A percentile compares a stretch with the other conserved stretches of the same genome.
phyloP scores from a whole-genome alignment of 2,113 vertebrate genomes.

The Halichoeres trimaculatus region DNA sequence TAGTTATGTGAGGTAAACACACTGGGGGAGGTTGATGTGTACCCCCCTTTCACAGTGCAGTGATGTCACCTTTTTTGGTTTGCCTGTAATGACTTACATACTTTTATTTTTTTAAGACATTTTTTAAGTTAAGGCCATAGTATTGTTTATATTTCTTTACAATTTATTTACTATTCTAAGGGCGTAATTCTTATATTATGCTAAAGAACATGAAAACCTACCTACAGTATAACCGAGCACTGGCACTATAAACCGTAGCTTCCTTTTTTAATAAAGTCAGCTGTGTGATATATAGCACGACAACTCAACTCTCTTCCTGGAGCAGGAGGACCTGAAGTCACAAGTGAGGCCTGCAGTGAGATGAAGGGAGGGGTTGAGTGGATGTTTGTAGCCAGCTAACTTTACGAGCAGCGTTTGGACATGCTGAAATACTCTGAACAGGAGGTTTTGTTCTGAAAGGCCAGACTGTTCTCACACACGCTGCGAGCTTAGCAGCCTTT shows the following conservation, averaged over 20 bases:
- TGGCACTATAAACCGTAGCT: too few relatives aligned
- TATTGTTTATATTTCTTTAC: too few relatives aligned
- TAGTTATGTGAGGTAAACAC: too few relatives aligned
- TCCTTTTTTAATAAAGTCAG: too few relatives aligned
- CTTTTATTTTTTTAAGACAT: not conserved
- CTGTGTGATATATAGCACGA: constrained; percentile 11
- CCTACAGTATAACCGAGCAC: constrained; percentile 4
- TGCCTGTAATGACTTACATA: too few relatives aligned
- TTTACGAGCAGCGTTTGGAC: constrained; percentile 71
- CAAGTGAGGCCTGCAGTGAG: constrained; percentile 30
- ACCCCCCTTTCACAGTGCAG: too few relatives aligned
- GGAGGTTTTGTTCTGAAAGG: constrained; percentile 78
- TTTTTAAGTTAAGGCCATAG: not conserved
- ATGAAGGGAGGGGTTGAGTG: constrained; percentile 35
- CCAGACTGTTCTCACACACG: constrained; percentile 79
- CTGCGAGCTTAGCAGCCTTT: constrained; percentile 48
- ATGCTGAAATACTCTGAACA: constrained; percentile 74
- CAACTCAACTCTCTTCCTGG: constrained; percentile 13
- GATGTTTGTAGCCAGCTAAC: constrained; percentile 58
- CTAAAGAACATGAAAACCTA: not conserved
- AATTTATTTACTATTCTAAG: too few relatives aligned
- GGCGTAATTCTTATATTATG: not conserved
- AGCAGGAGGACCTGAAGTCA: constrained; percentile 33
- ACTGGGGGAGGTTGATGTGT: too few relatives aligned
- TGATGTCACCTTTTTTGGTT: too few relatives aligned